Percentiles rank a stretch among this genome's conserved stretches.
phyloP scores from a whole-genome alignment of 1,140 invertebrate species.

The Psilanteris sp. region DNA sequence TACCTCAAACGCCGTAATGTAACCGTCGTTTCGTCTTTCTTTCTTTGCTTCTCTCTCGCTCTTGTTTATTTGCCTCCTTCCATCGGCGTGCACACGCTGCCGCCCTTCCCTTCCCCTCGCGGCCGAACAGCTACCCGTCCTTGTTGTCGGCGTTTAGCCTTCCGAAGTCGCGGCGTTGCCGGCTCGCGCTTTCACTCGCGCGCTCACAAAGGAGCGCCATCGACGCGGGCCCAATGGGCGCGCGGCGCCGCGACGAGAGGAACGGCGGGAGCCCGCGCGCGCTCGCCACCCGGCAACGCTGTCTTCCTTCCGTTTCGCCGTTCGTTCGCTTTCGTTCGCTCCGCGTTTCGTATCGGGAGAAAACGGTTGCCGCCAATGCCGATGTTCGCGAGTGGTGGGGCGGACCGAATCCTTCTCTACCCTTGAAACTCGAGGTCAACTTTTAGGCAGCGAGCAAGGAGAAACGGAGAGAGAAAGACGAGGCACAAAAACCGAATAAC shows the following conservation, averaged over 20 bases:
- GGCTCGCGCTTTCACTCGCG: conserved; percentile 71
- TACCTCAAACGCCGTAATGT: conserved; percentile 6
- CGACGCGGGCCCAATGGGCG: conserved; percentile 68
- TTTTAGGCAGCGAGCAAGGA: conserved; percentile 75
- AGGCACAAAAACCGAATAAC: conserved; percentile 47
- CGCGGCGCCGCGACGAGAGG: conserved; percentile 49
- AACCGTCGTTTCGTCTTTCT: too few relatives aligned
- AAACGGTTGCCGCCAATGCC: conserved; percentile 58
- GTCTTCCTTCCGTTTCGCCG: conserved; percentile 64
- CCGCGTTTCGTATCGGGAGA: conserved; percentile 60
- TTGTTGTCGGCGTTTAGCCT: conserved; percentile 59
- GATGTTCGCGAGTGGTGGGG: conserved; percentile 38
- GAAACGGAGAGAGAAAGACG: conserved; percentile 37
- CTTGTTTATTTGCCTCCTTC: conserved; percentile 44
- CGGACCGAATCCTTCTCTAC: conserved; percentile 70
- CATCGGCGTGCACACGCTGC: conserved; percentile 14
- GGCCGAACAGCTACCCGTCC: conserved; percentile 10
- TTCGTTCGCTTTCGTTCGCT: conserved; percentile 61
- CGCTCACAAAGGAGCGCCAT: conserved; percentile 78
- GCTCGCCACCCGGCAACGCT: conserved; percentile 67
- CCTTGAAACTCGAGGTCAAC: conserved; percentile 81
- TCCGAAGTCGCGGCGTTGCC: conserved; percentile 71
- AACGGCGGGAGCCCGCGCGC: conserved; percentile 73
- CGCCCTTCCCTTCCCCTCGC: conserved; percentile 27
- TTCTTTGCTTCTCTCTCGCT: conserved; percentile 20